These are phyloP conservation scores for Dendrolimus punctatus DNA, from an alignment of 1,140 invertebrate species.

Conservation along the genomic window DNA sequence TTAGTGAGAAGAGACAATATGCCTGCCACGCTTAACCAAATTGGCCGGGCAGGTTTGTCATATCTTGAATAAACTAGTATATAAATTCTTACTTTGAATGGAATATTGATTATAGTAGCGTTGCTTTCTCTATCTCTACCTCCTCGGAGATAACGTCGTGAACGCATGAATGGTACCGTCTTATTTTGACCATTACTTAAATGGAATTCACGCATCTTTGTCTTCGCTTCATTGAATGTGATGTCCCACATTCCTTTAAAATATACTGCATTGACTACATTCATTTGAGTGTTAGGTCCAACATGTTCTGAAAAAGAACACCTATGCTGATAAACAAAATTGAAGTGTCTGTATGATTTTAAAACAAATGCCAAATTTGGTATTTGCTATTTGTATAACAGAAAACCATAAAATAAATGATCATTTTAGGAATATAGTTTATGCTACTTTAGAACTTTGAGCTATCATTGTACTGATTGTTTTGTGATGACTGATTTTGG, in stretches of 20 bases:
- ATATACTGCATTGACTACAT: slow-evolving; percentile 82
- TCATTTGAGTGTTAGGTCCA: slow-evolving; percentile 67
- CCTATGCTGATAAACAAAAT: too few relatives aligned
- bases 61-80: neutral
- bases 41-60: too few relatives aligned
- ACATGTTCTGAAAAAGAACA: slow-evolving; percentile 60
- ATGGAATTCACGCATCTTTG: slow-evolving; percentile 71
- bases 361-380: too few relatives aligned
- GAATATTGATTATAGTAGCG: slow-evolving; percentile 71
- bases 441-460: too few relatives aligned
- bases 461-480: too few relatives aligned
- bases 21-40: too few relatives aligned
- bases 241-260: slow-evolving; percentile 84
- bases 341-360: too few relatives aligned
- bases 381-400: too few relatives aligned
- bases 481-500: too few relatives aligned
- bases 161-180: slow-evolving; percentile 44
- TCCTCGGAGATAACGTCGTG: slow-evolving; percentile 28
- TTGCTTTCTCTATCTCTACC: slow-evolving; percentile 33
- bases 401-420: too few relatives aligned
- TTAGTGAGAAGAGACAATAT: too few relatives aligned
- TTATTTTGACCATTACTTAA: slow-evolving; percentile 35
- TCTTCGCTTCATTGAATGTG: slow-evolving; percentile 74
- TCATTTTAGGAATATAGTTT: too few relatives aligned
- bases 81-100: slow-evolving; percentile 73